These are phyloP conservation scores for Drosophila cardini DNA, from an alignment of 1,140 invertebrate genomes.

Conservation along the genomic window DNA sequence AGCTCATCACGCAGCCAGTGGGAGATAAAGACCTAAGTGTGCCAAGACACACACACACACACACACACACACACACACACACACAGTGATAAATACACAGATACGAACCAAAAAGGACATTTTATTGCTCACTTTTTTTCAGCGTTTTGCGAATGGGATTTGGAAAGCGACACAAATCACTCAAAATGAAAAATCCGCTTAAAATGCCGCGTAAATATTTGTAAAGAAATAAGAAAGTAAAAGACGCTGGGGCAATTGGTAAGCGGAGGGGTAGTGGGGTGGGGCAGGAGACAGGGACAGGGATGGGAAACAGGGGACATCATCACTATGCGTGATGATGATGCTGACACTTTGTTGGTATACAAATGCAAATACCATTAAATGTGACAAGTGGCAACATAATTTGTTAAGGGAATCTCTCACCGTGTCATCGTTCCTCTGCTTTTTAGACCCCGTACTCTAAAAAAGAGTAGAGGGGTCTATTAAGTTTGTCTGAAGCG, in stretches of 20 bases:
- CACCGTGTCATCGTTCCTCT: constrained; percentile 26
- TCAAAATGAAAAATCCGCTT: constrained; percentile 83
- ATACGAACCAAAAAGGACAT: constrained; percentile 37
- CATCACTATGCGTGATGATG: constrained; percentile 62
- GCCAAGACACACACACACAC: constrained; percentile 20
- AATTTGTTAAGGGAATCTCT: constrained; percentile 75
- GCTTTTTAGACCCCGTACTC: no score
- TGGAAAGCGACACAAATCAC: constrained; percentile 76
- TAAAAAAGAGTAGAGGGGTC: no score
- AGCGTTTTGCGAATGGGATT: constrained; percentile 61
- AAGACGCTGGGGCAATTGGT: not conserved
- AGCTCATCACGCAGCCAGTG: constrained; percentile 69
- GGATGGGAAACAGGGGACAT: not conserved
- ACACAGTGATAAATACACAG: not conserved
- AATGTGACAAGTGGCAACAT: constrained; percentile 83
- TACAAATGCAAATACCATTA: constrained; percentile 83
- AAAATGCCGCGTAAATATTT: constrained; percentile 82
- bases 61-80: not conserved
- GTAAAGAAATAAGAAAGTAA: constrained; percentile 65
- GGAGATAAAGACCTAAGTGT: constrained; percentile 32
- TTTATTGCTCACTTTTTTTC: constrained; percentile 47
- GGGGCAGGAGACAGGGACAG: not conserved
- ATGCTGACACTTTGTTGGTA: constrained; percentile 78
- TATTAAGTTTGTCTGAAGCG: no score
- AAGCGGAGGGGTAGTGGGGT: not conserved